Evolutionary conservation across 1,140 invertebrate species (phyloP).

Genomic region (Drosophila truncata): DNA sequence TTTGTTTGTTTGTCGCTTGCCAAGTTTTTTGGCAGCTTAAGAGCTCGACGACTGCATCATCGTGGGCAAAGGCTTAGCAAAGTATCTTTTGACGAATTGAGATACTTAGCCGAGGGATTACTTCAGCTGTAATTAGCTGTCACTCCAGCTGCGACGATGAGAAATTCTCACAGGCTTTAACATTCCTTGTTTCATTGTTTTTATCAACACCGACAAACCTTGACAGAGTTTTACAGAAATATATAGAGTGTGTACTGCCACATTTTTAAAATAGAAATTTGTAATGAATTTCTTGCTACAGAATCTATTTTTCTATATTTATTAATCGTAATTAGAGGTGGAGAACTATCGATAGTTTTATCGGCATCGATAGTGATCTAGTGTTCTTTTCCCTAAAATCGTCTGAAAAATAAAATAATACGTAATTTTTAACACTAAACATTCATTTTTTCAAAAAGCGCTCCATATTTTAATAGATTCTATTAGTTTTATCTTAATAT

Average conservation of each 20-base stretch:
- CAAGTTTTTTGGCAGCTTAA: constrained; percentile 69
- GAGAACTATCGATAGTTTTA: too few relatives aligned
- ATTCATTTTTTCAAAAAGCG: too few relatives aligned
- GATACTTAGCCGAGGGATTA: constrained; percentile 59
- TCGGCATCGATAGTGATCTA: too few relatives aligned
- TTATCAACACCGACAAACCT: neutral
- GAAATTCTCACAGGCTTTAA: constrained; percentile 12
- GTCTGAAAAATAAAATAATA: too few relatives aligned
- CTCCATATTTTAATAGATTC: too few relatives aligned
- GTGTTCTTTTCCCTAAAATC: too few relatives aligned
- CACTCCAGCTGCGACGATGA: constrained; percentile 13
- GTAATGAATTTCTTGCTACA: neutral
- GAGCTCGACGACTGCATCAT: constrained; percentile 42
- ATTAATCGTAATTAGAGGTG: too few relatives aligned
- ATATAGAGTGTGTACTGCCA: too few relatives aligned
- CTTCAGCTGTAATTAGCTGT: constrained; percentile 63
- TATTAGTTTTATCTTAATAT: too few relatives aligned
- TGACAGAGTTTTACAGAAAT: neutral
- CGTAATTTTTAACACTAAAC: too few relatives aligned
- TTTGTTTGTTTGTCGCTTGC: constrained; percentile 50
- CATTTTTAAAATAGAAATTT: neutral
- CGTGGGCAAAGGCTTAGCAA: constrained; percentile 55
- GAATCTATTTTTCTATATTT: neutral
- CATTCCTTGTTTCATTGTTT: too few relatives aligned
- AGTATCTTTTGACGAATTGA: constrained; percentile 69